Evolutionary conservation across 2,888 invertebrate species (phyloP), one percentile per base, ranked within the genome.

Genomic region (Melanostoma mellinum): DNA sequence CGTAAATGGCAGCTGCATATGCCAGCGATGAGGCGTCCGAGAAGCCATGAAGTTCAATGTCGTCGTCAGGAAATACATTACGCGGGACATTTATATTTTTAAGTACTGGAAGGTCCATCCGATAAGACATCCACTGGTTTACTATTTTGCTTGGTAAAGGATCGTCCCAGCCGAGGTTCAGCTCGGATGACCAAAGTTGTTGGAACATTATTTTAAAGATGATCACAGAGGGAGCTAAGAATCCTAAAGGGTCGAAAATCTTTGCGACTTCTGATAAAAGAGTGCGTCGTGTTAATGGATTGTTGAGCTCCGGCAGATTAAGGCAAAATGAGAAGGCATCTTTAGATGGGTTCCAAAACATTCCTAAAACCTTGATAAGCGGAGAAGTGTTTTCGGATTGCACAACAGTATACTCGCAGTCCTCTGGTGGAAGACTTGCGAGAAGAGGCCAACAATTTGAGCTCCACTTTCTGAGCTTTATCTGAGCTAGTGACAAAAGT

Each of bases 141-240:
- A 38, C 38, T 38, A 38, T 38, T 50, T n/a, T n/a, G n/a, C n/a
- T n/a, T n/a, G n/a, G n/a, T n/a, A n/a, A n/a, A n/a, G n/a, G n/a
- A n/a, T n/a, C n/a, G n/a, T n/a, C n/a, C n/a, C n/a, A 50, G 10
- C 50, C 50, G 6, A 50, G 50, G 6, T 50, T 50, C 50, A 50
- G 10, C 30, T 50, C 50, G 4, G 20, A 50, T 10, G 50, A 85
- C 44, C 8, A 60, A 6, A 42, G 20, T 1, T 60, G 35, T 60
- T 60, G 9, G 32, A 56, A 56, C 9, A 56, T 8, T 30, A 56
- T 35, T 56, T 56, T 56, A 35, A 56, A 38, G 6, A 56, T 8
- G n/a, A 56, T 38, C 6, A 56, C 40, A 30, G 56, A 56, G 5
- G 36, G 56, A 33, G 56, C 56, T 10, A 56, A 32, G n/a, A 53